Evolutionary conservation across 2,888 invertebrate genomes (phyloP).

Genomic region (Diaphora mendica): DNA sequence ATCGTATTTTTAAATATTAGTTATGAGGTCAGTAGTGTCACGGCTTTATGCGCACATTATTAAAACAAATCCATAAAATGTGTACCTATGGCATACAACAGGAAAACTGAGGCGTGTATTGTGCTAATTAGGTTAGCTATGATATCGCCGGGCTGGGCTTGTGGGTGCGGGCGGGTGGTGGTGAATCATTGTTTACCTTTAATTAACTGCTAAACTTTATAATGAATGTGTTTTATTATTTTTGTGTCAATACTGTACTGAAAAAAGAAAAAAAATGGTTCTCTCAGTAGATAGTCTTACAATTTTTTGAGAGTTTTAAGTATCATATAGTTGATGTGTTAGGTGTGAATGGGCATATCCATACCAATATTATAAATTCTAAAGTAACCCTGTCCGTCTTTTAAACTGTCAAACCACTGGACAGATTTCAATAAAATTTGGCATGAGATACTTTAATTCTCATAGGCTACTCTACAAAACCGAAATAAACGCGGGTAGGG

Average conservation of each 20-base stretch:
- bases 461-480: no score
- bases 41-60: neutral
- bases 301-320: no score
- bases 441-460: no score
- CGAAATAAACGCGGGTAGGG: no score
- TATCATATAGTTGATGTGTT: no score
- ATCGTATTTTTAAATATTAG: neutral
- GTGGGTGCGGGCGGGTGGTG: slow-evolving; percentile 16
- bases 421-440: no score
- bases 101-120: slow-evolving; percentile 37
- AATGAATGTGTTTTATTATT: neutral
- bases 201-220: slow-evolving; percentile 5
- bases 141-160: slow-evolving; percentile 31
- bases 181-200: slow-evolving; percentile 18
- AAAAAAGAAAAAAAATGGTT: no score
- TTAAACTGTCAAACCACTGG: no score
- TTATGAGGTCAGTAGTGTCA: neutral
- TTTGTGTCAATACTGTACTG: neutral
- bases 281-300: no score
- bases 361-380: no score
- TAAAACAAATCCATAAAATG: neutral
- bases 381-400: no score
- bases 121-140: slow-evolving; percentile 35
- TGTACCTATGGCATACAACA: slow-evolving; percentile 20
- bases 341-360: no score